These are phyloP conservation scores for Nothocercus julius DNA, from an alignment of 2,113 vertebrate genomes.

Conservation along the genomic window DNA sequence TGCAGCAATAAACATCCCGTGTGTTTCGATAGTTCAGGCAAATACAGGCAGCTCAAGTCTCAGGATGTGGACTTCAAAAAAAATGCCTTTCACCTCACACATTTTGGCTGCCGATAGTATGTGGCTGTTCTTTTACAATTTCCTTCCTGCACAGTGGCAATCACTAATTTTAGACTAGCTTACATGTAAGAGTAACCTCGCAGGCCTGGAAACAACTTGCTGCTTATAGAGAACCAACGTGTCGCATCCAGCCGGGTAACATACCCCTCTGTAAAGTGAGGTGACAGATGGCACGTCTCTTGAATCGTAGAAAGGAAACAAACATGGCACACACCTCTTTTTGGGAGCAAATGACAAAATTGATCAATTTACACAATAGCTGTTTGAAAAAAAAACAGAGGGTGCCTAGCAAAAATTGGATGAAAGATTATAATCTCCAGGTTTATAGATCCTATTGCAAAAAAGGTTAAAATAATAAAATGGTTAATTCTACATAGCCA, in stretches of 20 bases:
- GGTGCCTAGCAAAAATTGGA: accelerated
- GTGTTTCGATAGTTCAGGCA: background rate
- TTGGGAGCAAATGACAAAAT: accelerated
- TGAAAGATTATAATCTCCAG: background rate
- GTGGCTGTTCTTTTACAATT: constrained; percentile 25
- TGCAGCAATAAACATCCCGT: background rate
- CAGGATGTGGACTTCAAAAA: constrained; percentile 39
- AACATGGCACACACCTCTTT: accelerated
- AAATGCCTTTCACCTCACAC: constrained; percentile 17
- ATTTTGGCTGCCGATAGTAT: background rate
- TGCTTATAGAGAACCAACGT: background rate
- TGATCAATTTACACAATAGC: accelerated
- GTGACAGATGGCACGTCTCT: accelerated
- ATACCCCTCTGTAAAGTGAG: accelerated
- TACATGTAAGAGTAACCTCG: background rate
- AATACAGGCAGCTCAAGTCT: background rate
- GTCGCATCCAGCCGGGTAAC: background rate
- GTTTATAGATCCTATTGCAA: background rate
- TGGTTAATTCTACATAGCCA: accelerated
- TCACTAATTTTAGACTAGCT: constrained; percentile 43
- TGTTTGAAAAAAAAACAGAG: accelerated
- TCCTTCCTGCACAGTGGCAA: constrained; percentile 75
- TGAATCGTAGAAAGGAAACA: accelerated
- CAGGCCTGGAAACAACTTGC: background rate
- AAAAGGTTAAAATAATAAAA: background rate